Percentiles rank a stretch among this genome's conserved stretches.
These are phyloP conservation scores for Pseudomugil gertrudae DNA, from an alignment of 2,797 vertebrate genomes.

Conservation along the genomic window DNA sequence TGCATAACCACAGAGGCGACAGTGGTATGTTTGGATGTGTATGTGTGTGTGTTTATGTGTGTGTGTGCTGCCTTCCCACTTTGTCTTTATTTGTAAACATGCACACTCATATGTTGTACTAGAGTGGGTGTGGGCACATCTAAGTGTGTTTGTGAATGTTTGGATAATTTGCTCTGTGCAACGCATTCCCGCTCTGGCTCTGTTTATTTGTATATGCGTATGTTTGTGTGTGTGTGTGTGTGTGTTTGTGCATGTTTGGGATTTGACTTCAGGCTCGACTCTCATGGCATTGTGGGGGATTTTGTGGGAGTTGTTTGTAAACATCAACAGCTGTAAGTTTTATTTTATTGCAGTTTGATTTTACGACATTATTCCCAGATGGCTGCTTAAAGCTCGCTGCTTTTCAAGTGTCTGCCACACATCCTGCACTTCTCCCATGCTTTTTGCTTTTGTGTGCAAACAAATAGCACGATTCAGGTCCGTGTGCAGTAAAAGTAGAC, in stretches of 20 bases:
- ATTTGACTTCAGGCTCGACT: slow-evolving; percentile 42
- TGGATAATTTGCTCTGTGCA: slow-evolving; percentile 58
- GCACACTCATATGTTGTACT: slow-evolving; percentile 44
- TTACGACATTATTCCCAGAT: slow-evolving; percentile 80
- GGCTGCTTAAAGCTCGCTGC: slow-evolving; percentile 56
- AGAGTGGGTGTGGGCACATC: slow-evolving; percentile 56
- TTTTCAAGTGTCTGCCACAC: slow-evolving; percentile 47
- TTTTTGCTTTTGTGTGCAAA: slow-evolving; percentile 57
- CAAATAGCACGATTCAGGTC: slow-evolving; percentile 47
- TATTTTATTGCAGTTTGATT: slow-evolving; percentile 76
- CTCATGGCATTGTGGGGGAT: slow-evolving; percentile 61
- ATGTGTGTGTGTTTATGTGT: slow-evolving; percentile 25
- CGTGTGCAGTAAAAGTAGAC: neutral
- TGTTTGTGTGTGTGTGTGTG: neutral
- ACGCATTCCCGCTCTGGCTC: slow-evolving; percentile 51
- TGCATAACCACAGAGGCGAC: slow-evolving; percentile 52
- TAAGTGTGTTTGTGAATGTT: slow-evolving; percentile 68
- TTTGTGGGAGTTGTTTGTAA: slow-evolving; percentile 77
- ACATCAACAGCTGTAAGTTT: slow-evolving; percentile 74
- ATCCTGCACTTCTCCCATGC: slow-evolving; percentile 44
- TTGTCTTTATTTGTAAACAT: slow-evolving; percentile 74
- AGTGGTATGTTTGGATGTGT: slow-evolving; percentile 29
- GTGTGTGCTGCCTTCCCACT: slow-evolving; percentile 46
- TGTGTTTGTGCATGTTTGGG: slow-evolving; percentile 29
- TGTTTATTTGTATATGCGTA: slow-evolving; percentile 66